Conservation (phyloP, 2,797 vertebrate species). For the Adelosebastes latens region DNA sequence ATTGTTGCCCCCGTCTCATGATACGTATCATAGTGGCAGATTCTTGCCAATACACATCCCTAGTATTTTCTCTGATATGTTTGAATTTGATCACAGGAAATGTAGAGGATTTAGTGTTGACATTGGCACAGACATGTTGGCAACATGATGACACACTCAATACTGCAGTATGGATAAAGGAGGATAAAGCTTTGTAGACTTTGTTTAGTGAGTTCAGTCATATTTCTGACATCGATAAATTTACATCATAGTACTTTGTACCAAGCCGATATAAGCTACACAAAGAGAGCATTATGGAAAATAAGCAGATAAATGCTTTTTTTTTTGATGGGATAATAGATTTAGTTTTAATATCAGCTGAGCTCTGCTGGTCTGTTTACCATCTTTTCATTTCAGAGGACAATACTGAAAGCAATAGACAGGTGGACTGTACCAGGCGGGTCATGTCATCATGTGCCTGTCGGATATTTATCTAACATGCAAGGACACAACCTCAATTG, state of each 20-base stretch:
- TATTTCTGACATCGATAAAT: constrained; percentile 6
- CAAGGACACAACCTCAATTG: constrained; percentile 10
- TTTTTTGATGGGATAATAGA: background rate
- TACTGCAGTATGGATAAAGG: background rate
- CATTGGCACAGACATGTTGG: background rate
- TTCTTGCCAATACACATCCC: no score
- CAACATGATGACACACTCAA: background rate
- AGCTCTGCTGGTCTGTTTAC: constrained; percentile 20
- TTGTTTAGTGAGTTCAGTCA: background rate
- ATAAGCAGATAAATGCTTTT: background rate
- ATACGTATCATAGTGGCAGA: no score
- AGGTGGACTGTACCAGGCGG: constrained; percentile 24
- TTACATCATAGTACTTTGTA: background rate
- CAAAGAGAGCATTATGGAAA: background rate
- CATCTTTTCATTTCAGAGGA: constrained; percentile 35
- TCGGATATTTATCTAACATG: constrained; percentile 48
- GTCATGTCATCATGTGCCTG: constrained; percentile 28
- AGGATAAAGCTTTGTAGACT: background rate
- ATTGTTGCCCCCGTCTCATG: no score
- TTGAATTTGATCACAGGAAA: background rate
- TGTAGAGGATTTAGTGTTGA: background rate
- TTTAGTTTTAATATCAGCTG: constrained; percentile 26
- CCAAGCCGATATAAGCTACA: background rate
- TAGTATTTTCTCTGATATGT: background rate
- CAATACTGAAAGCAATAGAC: constrained; percentile 26